These are phyloP conservation scores for Aptenodytes patagonicus DNA, from an alignment of 2,113 vertebrate genomes.

Conservation along the genomic window DNA sequence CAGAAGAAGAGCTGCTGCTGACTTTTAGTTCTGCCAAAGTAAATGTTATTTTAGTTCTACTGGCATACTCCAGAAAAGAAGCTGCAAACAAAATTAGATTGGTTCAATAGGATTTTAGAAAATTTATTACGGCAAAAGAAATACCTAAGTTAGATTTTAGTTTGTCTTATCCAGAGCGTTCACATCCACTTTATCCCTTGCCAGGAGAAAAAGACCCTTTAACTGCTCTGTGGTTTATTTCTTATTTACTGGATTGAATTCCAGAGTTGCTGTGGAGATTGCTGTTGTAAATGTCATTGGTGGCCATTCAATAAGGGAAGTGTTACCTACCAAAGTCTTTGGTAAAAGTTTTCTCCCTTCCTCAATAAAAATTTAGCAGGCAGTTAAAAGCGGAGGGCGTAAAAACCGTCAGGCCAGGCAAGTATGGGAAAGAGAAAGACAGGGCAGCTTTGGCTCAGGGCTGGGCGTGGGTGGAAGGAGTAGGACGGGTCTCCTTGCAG, in stretches of 20 bases:
- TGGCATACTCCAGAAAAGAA: neutral
- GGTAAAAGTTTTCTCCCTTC: neutral
- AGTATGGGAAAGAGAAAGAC: neutral
- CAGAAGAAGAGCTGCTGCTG: neutral
- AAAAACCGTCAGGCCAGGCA: neutral
- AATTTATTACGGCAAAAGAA: neutral
- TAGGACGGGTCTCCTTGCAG: neutral
- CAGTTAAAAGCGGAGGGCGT: neutral
- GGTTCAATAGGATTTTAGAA: neutral
- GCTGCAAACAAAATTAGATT: neutral
- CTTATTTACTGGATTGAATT: neutral
- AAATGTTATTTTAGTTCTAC: neutral
- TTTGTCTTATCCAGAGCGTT: neutral
- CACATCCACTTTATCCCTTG: neutral
- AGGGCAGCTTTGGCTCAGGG: neutral
- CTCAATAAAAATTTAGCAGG: neutral
- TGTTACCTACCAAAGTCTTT: neutral
- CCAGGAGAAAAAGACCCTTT: neutral
- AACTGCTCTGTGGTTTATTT: neutral
- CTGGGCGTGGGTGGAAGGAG: neutral
- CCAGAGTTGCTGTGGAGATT: neutral
- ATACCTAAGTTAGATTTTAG: neutral
- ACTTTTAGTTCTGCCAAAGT: neutral
- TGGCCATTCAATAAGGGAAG: neutral
- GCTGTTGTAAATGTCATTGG: neutral